These are phyloP conservation scores for Podotricha telesiphe DNA, from an alignment of 2,888 invertebrate genomes.

Conservation along the genomic window DNA sequence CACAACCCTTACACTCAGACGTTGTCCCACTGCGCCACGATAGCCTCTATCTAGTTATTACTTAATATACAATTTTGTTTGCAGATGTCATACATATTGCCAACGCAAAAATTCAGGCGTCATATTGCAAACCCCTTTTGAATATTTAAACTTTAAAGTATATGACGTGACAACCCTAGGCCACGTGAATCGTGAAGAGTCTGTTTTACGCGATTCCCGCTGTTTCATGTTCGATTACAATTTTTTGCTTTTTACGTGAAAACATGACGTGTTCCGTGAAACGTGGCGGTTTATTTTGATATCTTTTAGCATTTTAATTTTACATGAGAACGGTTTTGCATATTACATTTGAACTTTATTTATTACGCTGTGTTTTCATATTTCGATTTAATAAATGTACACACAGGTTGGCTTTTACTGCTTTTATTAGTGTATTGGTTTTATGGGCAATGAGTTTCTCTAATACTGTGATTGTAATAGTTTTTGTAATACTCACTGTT, in stretches of 20 bases:
- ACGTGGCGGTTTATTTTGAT: slow-evolving; percentile 33
- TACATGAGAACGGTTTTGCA: slow-evolving; percentile 38
- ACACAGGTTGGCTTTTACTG: background rate
- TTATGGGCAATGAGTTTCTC: background rate
- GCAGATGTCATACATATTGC: too few species aligned
- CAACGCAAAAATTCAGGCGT: too few species aligned
- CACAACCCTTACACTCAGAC: too few species aligned
- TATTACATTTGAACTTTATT: slow-evolving; percentile 36
- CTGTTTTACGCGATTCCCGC: slow-evolving; percentile 30
- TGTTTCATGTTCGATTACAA: slow-evolving; percentile 37
- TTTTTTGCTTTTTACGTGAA: slow-evolving; percentile 29
- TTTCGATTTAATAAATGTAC: slow-evolving; percentile 6
- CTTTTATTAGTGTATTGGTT: background rate
- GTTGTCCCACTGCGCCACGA: too few species aligned
- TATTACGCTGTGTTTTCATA: slow-evolving; percentile 10
- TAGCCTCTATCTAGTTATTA: too few species aligned
- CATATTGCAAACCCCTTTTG: background rate
- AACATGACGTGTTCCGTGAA: slow-evolving; percentile 29
- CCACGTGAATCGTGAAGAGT: background rate
- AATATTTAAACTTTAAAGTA: background rate
- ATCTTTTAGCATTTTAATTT: slow-evolving; percentile 39
- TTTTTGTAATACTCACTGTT: background rate
- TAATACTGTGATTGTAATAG: background rate
- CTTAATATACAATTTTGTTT: too few species aligned
- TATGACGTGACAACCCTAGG: slow-evolving; percentile 30